Evolutionary conservation across 1,140 invertebrate genomes (phyloP).

Genomic region (Neotoxoptera formosana): DNA sequence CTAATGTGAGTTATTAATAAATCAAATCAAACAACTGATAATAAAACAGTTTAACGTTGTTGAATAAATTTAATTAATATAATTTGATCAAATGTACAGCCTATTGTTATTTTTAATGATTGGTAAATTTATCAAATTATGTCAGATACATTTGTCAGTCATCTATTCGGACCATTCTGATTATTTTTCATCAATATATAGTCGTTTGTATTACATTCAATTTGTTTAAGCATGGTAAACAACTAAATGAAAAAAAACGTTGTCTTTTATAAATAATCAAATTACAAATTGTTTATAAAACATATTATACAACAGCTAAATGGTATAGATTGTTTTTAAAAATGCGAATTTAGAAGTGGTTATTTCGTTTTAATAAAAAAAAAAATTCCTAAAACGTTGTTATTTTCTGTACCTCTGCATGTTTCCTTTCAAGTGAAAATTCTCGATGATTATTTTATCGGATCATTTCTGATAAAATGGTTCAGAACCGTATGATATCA

Average conservation of each 20-base stretch:
- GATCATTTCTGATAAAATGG: background rate
- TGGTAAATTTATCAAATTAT: background rate
- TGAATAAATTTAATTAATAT: background rate
- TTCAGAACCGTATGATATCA: background rate
- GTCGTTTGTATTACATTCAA: constrained; percentile 9
- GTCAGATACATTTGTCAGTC: background rate
- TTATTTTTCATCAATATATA: constrained; percentile 25
- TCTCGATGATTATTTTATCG: background rate
- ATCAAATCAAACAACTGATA: background rate
- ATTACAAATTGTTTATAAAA: constrained; percentile 24
- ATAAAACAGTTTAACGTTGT: background rate
- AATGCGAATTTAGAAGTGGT: constrained; percentile 36
- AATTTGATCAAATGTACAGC: background rate
- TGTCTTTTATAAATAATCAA: background rate
- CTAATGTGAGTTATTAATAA: background rate
- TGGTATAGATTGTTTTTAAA: constrained; percentile 43
- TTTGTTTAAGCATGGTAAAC: constrained; percentile 13
- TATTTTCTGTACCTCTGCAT: constrained; percentile 8
- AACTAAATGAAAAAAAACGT: constrained; percentile 10
- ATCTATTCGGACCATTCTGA: constrained; percentile 35
- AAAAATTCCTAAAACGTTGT: background rate
- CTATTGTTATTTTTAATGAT: background rate
- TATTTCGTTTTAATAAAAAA: constrained; percentile 47
- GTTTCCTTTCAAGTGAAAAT: background rate
- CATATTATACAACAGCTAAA: constrained; percentile 16